Evolutionary conservation across 2,797 vertebrate genomes (phyloP).

Genomic region (Sardinella longiceps): DNA sequence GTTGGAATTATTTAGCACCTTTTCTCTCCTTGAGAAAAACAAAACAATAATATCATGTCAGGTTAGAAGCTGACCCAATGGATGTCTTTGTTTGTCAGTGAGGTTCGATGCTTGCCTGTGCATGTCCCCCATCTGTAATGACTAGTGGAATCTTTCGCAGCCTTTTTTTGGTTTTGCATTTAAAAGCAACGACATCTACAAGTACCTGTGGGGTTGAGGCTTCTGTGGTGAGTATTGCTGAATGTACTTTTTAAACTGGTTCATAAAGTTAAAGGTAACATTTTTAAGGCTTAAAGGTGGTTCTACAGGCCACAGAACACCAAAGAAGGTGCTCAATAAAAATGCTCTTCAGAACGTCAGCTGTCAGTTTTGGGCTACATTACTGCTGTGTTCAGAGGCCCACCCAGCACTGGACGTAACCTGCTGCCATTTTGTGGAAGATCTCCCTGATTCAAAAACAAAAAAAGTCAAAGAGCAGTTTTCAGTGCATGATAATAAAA

Average conservation of each 20-base stretch:
- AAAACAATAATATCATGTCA: constrained; percentile 50
- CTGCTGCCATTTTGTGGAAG: constrained; percentile 28
- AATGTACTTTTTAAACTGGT: constrained; percentile 42
- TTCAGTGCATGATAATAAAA: constrained; percentile 42
- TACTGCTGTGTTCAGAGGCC: background rate
- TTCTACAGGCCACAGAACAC: background rate
- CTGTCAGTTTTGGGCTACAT: background rate
- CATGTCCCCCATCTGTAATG: constrained; percentile 48
- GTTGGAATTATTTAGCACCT: constrained; percentile 78
- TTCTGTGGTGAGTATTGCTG: constrained; percentile 43
- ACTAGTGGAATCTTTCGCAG: constrained; percentile 20
- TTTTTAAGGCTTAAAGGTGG: constrained; percentile 29
- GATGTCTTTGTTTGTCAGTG: constrained; percentile 48
- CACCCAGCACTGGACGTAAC: constrained; percentile 21
- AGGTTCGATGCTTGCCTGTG: constrained; percentile 67
- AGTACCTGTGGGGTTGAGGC: constrained; percentile 42
- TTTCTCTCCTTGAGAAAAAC: constrained; percentile 68
- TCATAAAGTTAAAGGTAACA: constrained; percentile 53
- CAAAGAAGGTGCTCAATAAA: constrained; percentile 24
- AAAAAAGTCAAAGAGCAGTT: constrained; percentile 36
- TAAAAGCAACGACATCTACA: constrained; percentile 4
- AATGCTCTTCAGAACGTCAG: background rate
- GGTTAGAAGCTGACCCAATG: constrained; percentile 65
- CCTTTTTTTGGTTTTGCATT: background rate
- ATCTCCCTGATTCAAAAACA: constrained; percentile 49